Evolutionary conservation across 2,113 vertebrate species (phyloP), one percentile per base, ranked within the genome.

Genomic region (pig (Sus scrofa)): DNA sequence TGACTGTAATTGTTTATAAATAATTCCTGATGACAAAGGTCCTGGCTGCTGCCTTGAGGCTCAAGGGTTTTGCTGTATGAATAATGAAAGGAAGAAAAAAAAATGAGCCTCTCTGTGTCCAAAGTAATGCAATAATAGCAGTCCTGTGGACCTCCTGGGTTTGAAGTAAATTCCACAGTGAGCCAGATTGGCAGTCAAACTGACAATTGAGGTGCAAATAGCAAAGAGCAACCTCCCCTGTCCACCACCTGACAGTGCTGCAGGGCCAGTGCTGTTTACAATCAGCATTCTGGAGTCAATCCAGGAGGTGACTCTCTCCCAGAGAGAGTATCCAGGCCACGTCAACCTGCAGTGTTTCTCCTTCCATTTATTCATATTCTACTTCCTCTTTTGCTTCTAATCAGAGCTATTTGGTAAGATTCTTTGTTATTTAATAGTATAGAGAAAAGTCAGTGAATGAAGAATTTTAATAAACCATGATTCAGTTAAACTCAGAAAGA

Each of bases 71-170:
- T 94, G 73, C 8, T 12, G 58, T 77, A 97, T 93, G 73, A 97
- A 97, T 97, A 97, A 95, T 95, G 44, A 94, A 91, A 58, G 77
- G 16, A 56, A 93, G n/a, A 77, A 58, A 65, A 95, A 85, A 96
- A 94, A 73, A 19, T 7, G 30, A 93, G 19, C 32, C 37, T 91
- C 44, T 54, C 50, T 86, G 56, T 71, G 26, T 56, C 65, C 89
- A 95, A 58, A 83, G 44, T 91, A 97, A 95, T 70, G 77, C 60
- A 91, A 54, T 95, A 93, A 97, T 58, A 88, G 74, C 68, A 74
- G 67, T 83, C 8, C 12, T 93, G 26, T 54, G 73, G 87, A 78
- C 26, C 68, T 93, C 92, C 26, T 22, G 73, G 68, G 89, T 89
- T 77, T 92, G 44, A 97, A 95, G 83, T 71, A n/a, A 91, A 96